These are phyloP conservation scores for Oscheius sp. DNA, from an alignment of 2,888 invertebrate genomes.

Conservation along the genomic window DNA sequence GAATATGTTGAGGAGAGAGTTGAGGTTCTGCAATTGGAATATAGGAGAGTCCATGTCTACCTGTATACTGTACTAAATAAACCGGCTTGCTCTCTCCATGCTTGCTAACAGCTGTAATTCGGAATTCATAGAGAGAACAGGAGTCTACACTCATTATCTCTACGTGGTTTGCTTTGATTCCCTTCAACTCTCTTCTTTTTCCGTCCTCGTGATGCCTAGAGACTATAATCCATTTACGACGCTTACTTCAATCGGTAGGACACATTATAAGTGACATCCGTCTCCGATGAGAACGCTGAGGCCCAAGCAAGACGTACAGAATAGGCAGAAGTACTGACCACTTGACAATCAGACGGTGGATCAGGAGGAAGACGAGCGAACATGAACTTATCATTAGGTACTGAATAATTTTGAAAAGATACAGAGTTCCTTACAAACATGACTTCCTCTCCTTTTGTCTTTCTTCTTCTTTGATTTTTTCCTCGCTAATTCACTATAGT, in stretches of 20 bases:
- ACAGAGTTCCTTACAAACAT: conserved; percentile 54
- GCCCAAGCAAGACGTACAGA: conserved; percentile 68
- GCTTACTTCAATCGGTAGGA: conserved; percentile 23
- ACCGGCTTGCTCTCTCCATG: conserved; percentile 69
- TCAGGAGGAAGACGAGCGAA: conserved; percentile 69
- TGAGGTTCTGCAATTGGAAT: conserved; percentile 61
- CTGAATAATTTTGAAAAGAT: conserved; percentile 36
- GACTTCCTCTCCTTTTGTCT: conserved; percentile 58
- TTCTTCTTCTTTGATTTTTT: conserved; percentile 63
- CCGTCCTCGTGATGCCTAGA: conserved; percentile 60
- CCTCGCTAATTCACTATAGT: conserved; percentile 63
- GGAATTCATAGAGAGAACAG: conserved; percentile 68
- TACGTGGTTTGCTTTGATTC: conserved; percentile 56
- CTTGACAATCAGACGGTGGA: conserved; percentile 67
- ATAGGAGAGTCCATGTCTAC: too few relatives aligned
- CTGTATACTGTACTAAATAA: conserved; percentile 67
- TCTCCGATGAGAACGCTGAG: conserved; percentile 61
- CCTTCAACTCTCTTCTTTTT: conserved; percentile 55
- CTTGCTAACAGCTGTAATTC: conserved; percentile 67
- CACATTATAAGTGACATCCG: conserved; percentile 34
- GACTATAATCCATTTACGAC: conserved; percentile 37
- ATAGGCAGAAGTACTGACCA: conserved; percentile 68
- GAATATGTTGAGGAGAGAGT: conserved; percentile 67
- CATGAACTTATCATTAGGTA: conserved; percentile 69
- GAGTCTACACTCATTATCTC: conserved; percentile 69